phyloP scores from a whole-genome alignment of 1,140 invertebrate genomes.

The Hypothenemus hampei region DNA sequence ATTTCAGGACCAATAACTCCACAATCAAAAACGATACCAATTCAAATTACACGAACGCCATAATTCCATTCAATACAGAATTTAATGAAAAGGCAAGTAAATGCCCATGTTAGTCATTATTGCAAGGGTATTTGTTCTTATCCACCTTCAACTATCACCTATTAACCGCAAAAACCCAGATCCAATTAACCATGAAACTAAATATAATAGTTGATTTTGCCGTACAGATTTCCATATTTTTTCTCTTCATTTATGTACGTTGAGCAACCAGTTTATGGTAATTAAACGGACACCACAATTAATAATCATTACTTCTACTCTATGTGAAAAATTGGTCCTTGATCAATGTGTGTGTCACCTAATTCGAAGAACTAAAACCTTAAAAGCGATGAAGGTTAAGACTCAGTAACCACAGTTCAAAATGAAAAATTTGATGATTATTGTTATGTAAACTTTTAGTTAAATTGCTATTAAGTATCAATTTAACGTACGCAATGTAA shows the following conservation, averaged over 20 bases:
- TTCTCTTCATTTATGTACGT: slow-evolving; percentile 6
- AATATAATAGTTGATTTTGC: slow-evolving; percentile 11
- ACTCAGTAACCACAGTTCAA: too few species aligned
- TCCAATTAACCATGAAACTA: slow-evolving; percentile 13
- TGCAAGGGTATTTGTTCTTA: too few species aligned
- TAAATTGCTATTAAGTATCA: too few species aligned
- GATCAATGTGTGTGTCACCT: too few species aligned
- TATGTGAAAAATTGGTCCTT: slow-evolving; percentile 14
- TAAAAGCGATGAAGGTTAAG: too few species aligned
- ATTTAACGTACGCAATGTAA: too few species aligned
- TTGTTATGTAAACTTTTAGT: too few species aligned
- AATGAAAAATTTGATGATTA: too few species aligned
- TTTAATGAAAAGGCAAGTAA: slow-evolving; percentile 6
- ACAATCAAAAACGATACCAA: neutral
- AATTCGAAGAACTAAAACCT: too few species aligned
- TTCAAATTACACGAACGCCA: slow-evolving; percentile 6
- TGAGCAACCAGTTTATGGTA: slow-evolving; percentile 11
- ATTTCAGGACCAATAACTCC: slow-evolving; percentile 2
- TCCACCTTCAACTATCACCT: too few species aligned
- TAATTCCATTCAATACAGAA: slow-evolving; percentile 13
- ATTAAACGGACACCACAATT: slow-evolving; percentile 10
- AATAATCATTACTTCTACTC: slow-evolving; percentile 7
- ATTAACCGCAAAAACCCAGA: slow-evolving; percentile 1
- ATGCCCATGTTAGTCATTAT: neutral
- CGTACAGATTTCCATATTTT: slow-evolving; percentile 13